phyloP scores from a whole-genome alignment of 2,888 invertebrate genomes.

The Congeria kusceri region DNA sequence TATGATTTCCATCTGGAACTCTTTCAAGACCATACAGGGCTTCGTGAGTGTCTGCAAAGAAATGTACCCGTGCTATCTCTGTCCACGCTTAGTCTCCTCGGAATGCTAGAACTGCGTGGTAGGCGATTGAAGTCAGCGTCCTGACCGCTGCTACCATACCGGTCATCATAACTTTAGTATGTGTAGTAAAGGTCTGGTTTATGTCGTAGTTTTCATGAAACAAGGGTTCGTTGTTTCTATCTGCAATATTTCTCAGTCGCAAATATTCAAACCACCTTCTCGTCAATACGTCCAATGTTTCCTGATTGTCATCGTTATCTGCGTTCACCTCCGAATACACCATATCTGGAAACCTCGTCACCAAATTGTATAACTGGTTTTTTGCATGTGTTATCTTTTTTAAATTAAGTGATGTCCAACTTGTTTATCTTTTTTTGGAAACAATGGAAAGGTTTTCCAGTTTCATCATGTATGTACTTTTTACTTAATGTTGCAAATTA shows the following conservation, averaged over 20 bases:
- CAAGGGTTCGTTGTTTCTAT: conserved; percentile 70
- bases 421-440: no score
- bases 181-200: conserved; percentile 81
- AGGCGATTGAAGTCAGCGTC: conserved; percentile 85
- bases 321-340: conserved; percentile 46
- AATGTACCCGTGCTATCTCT: neutral
- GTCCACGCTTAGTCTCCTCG: neutral
- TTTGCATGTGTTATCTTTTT: no score
- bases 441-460: no score
- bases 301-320: conserved; percentile 73
- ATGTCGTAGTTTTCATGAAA: conserved; percentile 78
- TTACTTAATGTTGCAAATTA: no score
- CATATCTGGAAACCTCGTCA: no score
- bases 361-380: no score
- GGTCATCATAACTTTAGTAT: conserved; percentile 78
- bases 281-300: conserved; percentile 79
- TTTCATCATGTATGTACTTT: no score
- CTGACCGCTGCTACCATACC: conserved; percentile 84
- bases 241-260: conserved; percentile 64
- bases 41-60: neutral
- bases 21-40: neutral
- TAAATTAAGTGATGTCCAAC: no score
- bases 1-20: neutral
- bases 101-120: conserved; percentile 58
- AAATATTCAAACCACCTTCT: conserved; percentile 79